Evolutionary conservation across 1,140 invertebrate species (phyloP).

Genomic region (Chelonus insularis): DNA sequence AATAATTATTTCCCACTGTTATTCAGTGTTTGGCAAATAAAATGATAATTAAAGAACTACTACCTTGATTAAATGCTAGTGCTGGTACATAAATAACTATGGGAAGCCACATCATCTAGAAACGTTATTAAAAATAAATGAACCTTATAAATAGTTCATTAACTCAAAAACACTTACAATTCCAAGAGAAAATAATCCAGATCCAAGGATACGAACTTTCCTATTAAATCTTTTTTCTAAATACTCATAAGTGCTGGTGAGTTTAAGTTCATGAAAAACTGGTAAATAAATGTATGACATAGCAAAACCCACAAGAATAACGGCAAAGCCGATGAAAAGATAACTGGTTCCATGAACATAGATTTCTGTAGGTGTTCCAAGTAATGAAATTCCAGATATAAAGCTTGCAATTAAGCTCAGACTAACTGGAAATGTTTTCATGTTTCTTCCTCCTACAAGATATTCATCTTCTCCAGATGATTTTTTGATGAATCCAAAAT

Average conservation of each 20-base stretch:
- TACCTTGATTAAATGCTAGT: constrained; percentile 77
- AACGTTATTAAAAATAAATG: constrained; percentile 37
- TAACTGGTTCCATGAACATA: constrained; percentile 79
- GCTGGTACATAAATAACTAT: constrained; percentile 75
- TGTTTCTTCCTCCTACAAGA: constrained; percentile 80
- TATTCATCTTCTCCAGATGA: constrained; percentile 74
- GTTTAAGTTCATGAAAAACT: constrained; percentile 76
- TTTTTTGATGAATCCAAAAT: constrained; percentile 74
- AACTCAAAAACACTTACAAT: constrained; percentile 62
- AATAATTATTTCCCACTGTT: background rate
- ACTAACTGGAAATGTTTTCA: constrained; percentile 78
- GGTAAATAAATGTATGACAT: constrained; percentile 75
- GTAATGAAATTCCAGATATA: constrained; percentile 65
- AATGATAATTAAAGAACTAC: constrained; percentile 15
- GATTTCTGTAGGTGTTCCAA: constrained; percentile 83
- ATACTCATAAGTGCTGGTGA: constrained; percentile 87
- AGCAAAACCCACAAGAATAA: constrained; percentile 67
- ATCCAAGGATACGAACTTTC: constrained; percentile 72
- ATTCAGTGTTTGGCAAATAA: constrained; percentile 15
- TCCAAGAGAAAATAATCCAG: constrained; percentile 70
- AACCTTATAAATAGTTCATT: background rate
- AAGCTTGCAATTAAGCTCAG: constrained; percentile 81
- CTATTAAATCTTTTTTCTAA: constrained; percentile 76
- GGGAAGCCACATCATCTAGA: constrained; percentile 70
- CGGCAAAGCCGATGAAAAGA: constrained; percentile 65